Evolutionary conservation across 1,140 invertebrate genomes (phyloP).

Genomic region (Diabrotica virgifera): DNA sequence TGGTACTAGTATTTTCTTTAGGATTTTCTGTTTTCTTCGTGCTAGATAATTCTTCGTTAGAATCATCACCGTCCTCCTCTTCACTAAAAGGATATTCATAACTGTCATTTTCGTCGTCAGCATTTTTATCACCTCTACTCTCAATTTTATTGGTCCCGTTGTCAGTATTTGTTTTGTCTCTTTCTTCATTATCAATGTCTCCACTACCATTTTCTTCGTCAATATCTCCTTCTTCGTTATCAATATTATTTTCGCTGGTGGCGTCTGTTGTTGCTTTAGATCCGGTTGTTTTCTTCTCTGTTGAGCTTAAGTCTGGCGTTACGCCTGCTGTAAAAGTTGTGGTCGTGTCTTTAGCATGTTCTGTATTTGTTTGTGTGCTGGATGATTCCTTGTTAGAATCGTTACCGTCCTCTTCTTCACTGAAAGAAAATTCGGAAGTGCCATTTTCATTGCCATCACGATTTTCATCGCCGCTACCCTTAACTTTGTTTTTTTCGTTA

Average conservation of each 20-base stretch:
- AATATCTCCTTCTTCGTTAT: neutral
- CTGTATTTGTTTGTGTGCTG: neutral
- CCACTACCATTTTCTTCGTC: neutral
- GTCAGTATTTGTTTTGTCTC: too few relatives aligned
- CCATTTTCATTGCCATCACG: neutral
- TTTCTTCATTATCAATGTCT: too few relatives aligned
- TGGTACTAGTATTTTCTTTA: neutral
- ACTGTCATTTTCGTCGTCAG: neutral
- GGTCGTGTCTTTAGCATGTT: too few relatives aligned
- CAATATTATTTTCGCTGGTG: neutral
- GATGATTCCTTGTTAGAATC: neutral
- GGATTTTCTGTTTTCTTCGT: too few relatives aligned
- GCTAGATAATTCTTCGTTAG: too few relatives aligned
- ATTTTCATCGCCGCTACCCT: neutral
- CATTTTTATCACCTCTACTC: neutral
- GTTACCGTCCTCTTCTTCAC: neutral
- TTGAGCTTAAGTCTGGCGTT: too few relatives aligned
- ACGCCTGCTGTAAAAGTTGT: too few relatives aligned
- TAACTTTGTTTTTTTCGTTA: too few relatives aligned
- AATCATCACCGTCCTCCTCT: neutral
- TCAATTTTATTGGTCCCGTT: too few relatives aligned
- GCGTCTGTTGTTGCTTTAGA: neutral
- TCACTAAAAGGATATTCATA: too few relatives aligned
- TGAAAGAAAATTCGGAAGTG: neutral
- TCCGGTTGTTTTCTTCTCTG: neutral